Evolutionary conservation across 2,113 vertebrate genomes (phyloP).

Genomic region (Cyrtonyx montezumae): DNA sequence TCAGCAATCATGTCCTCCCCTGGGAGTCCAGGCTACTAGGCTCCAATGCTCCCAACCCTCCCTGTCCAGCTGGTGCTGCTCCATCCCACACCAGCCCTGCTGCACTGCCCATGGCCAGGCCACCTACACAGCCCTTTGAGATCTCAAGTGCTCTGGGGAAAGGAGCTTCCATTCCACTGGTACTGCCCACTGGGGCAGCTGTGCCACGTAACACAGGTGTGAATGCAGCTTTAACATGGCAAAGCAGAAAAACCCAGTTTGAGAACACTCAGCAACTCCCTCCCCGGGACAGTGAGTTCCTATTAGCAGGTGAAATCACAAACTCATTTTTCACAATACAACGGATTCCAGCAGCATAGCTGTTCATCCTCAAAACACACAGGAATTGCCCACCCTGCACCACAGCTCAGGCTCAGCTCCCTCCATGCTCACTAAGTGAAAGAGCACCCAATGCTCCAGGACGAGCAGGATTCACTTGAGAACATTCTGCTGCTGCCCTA

Average conservation of each 20-base stretch:
- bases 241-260: not conserved
- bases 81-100: not conserved
- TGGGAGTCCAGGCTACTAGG: not conserved
- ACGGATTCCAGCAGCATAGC: too few species aligned
- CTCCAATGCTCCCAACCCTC: not conserved
- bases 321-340: not conserved
- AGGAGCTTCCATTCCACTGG: not conserved
- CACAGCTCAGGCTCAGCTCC: not conserved
- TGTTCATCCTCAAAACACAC: not conserved
- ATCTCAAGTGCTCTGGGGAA: not conserved
- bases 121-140: fast-evolving
- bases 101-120: too few species aligned
- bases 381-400: not conserved
- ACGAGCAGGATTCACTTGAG: not conserved
- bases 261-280: not conserved
- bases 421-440: not conserved
- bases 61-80: not conserved
- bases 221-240: not conserved
- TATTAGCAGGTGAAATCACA: fast-evolving
- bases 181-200: not conserved
- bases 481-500: not conserved
- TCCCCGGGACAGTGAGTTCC: not conserved
- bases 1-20: not conserved
- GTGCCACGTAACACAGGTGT: fast-evolving
- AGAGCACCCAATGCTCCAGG: fast-evolving